phyloP scores from a whole-genome alignment of 1,140 invertebrate species.

The Seison nebaliae region DNA sequence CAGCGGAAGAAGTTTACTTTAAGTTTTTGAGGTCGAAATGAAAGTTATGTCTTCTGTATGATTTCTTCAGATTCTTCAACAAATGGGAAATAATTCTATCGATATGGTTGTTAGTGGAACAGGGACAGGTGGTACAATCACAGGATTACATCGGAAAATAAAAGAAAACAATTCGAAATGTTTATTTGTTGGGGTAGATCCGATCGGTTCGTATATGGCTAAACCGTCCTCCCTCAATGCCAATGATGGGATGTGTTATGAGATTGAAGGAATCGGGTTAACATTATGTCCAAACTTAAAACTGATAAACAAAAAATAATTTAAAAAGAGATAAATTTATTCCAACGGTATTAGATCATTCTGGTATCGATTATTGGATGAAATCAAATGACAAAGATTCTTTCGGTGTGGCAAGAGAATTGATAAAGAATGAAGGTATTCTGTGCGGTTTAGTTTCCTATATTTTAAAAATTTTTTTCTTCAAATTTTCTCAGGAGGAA shows the following conservation, averaged over 20 bases:
- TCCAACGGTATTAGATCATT: slow-evolving; percentile 51
- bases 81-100: too few species aligned
- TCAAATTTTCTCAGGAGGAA: too few species aligned
- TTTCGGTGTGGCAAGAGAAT: slow-evolving; percentile 48
- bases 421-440: slow-evolving; percentile 72
- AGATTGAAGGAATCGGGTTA: slow-evolving; percentile 56
- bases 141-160: slow-evolving; percentile 52
- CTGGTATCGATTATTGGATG: slow-evolving; percentile 51
- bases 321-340: slow-evolving; percentile 80
- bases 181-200: slow-evolving; percentile 54
- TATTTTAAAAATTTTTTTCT: too few species aligned
- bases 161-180: slow-evolving; percentile 41
- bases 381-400: slow-evolving; percentile 55
- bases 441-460: too few species aligned
- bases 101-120: slow-evolving; percentile 54
- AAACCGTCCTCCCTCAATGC: slow-evolving; percentile 42
- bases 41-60: too few species aligned
- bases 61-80: too few species aligned
- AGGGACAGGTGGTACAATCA: slow-evolving; percentile 64
- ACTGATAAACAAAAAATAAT: too few species aligned
- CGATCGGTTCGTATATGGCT: slow-evolving; percentile 56
- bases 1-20: slow-evolving; percentile 50
- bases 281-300: too few species aligned
- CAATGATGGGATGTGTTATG: slow-evolving; percentile 42
- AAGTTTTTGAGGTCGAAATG: slow-evolving; percentile 16